Evolutionary conservation across 1,140 invertebrate genomes (phyloP).

Genomic region (Megalonaias nervosa): DNA sequence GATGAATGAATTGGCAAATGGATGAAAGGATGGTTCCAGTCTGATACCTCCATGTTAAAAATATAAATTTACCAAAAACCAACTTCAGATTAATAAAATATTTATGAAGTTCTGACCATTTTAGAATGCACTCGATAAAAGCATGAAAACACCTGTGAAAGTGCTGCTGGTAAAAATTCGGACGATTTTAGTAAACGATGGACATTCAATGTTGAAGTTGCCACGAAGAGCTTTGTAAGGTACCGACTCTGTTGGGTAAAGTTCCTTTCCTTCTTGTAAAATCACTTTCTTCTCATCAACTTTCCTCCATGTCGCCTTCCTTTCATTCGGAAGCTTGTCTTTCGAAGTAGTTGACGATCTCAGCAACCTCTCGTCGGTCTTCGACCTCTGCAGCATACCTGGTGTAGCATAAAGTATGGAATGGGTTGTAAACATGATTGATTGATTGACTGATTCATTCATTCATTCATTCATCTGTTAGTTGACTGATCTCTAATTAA

Average conservation of each 20-base stretch:
- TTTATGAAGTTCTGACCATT: neutral
- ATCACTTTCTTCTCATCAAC: neutral
- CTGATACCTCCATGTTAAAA: too few species aligned
- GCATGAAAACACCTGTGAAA: conserved; percentile 85
- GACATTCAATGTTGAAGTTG: conserved; percentile 61
- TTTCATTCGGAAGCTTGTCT: neutral
- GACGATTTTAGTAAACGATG: conserved; percentile 97
- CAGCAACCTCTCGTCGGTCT: neutral
- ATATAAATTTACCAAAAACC: too few species aligned
- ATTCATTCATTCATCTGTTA: neutral
- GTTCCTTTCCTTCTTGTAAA: neutral
- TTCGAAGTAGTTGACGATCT: neutral
- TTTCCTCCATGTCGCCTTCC: neutral
- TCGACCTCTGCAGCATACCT: neutral
- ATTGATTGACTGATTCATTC: neutral
- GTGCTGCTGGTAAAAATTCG: conserved; percentile 98
- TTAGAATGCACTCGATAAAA: neutral
- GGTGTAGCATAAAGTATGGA: neutral
- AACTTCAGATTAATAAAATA: neutral
- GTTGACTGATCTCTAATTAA: neutral
- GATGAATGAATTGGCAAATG: too few species aligned
- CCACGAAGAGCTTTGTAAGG: conserved; percentile 37
- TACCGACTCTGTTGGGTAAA: neutral
- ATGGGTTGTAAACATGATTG: too few species aligned
- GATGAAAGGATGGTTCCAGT: too few species aligned